These are phyloP conservation scores for Psylliodes chrysocephalus DNA, from an alignment of 2,888 invertebrate genomes.

Conservation along the genomic window DNA sequence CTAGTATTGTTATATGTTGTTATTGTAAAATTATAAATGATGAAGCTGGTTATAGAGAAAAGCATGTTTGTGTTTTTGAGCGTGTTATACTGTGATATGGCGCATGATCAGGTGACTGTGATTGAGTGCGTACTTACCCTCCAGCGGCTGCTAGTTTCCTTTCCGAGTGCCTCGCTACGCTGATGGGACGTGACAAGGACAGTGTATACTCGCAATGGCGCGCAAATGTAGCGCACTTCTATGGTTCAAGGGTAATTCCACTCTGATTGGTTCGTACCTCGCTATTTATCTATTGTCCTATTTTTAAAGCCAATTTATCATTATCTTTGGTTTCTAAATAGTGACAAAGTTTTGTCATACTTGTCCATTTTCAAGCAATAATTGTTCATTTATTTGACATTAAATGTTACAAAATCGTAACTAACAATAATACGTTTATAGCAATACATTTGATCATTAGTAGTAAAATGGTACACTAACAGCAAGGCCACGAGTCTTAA, in stretches of 20 bases:
- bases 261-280: not conserved
- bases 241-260: conserved; percentile 7
- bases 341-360: no score
- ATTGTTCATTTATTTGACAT: no score
- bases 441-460: no score
- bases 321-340: no score
- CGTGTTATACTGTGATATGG: conserved; percentile 65
- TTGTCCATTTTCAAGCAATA: no score
- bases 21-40: conserved; percentile 19
- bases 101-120: conserved; percentile 65
- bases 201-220: conserved; percentile 56
- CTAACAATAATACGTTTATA: no score
- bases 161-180: conserved; percentile 65
- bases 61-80: conserved; percentile 59
- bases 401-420: no score
- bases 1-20: conserved; percentile 29
- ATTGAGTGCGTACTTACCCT: conserved; percentile 64
- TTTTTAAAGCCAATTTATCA: no score
- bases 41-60: conserved; percentile 36
- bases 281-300: no score
- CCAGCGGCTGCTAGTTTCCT: conserved; percentile 64
- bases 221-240: conserved; percentile 49
- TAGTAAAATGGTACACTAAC: no score
- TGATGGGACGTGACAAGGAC: conserved; percentile 63
- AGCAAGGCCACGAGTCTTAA: no score